Percentiles rank a stretch among this genome's conserved stretches.
phyloP scores from a whole-genome alignment of 2,113 vertebrate genomes.

The Calyptommatus sinebrachiatus region DNA sequence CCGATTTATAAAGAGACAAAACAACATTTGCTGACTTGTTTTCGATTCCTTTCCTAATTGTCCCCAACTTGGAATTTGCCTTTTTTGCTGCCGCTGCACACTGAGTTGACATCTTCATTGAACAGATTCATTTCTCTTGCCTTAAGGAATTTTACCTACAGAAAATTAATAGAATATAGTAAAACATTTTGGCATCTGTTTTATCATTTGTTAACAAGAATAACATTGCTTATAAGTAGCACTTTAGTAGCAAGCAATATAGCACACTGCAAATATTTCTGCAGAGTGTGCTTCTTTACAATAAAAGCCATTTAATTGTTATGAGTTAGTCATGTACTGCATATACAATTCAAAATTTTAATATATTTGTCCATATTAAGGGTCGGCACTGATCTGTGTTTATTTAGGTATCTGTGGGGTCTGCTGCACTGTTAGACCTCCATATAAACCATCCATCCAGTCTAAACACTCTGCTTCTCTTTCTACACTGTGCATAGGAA shows the following conservation, averaged over 20 bases:
- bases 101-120: too few species aligned
- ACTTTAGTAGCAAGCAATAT: too few species aligned
- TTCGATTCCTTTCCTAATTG: too few species aligned
- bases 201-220: too few species aligned
- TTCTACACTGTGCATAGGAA: conserved; percentile 34
- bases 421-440: conserved; percentile 7
- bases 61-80: too few species aligned
- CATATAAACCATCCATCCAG: conserved; percentile 38
- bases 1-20: too few species aligned
- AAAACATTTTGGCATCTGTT: too few species aligned
- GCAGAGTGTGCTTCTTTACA: neutral
- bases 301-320: neutral
- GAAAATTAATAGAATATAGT: neutral
- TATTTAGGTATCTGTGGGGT: conserved; percentile 64
- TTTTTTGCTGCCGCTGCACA: too few species aligned
- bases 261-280: neutral
- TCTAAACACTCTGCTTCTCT: conserved; percentile 34
- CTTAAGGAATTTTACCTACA: neutral
- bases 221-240: too few species aligned
- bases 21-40: too few species aligned
- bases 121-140: neutral
- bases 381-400: neutral
- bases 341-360: conserved; percentile 15
- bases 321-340: neutral
- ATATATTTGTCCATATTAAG: conserved; percentile 29